A percentile compares a stretch with the other conserved stretches of the same genome.
phyloP scores from a whole-genome alignment of 2,888 invertebrate species.

The Aplocera efformata region DNA sequence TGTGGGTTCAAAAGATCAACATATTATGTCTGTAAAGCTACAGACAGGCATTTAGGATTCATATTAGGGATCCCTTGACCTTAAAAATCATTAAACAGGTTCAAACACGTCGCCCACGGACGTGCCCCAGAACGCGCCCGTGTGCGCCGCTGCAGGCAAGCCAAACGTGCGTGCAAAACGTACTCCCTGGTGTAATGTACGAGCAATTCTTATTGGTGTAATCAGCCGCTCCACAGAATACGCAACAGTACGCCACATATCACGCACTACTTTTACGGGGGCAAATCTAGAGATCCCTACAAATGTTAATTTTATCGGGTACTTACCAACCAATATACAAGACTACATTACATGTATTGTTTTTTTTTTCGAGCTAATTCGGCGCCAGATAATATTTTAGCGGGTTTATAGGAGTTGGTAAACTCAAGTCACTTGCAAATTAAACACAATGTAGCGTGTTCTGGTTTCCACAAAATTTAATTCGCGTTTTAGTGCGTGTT shows the following conservation, averaged over 20 bases:
- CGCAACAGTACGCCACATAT: slow-evolving; percentile 10
- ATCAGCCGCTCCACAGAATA: slow-evolving; percentile 32
- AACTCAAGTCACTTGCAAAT: slow-evolving; percentile 3
- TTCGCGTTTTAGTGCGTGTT: no score
- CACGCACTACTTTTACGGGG: slow-evolving; percentile 29
- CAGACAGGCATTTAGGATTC: no score
- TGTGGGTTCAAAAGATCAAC: no score
- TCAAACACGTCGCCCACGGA: no score
- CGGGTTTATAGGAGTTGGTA: slow-evolving; percentile 1
- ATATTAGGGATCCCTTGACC: no score
- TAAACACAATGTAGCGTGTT: not conserved
- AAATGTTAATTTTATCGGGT: slow-evolving; percentile 21
- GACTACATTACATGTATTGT: slow-evolving; percentile 15
- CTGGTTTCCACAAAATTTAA: slow-evolving; percentile 2
- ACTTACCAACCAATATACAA: slow-evolving; percentile 18
- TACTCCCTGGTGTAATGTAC: slow-evolving; percentile 34
- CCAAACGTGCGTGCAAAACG: slow-evolving; percentile 31
- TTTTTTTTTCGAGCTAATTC: slow-evolving; percentile 20
- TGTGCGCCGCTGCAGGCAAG: slow-evolving; percentile 30
- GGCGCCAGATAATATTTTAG: slow-evolving; percentile 17
- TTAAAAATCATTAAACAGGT: no score
- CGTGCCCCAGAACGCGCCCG: slow-evolving; percentile 25
- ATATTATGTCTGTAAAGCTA: no score
- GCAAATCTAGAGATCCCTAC: slow-evolving; percentile 18
- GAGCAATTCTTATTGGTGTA: slow-evolving; percentile 40